phyloP scores from a whole-genome alignment of 2,797 vertebrate genomes.

The Pelochelys cantorii region DNA sequence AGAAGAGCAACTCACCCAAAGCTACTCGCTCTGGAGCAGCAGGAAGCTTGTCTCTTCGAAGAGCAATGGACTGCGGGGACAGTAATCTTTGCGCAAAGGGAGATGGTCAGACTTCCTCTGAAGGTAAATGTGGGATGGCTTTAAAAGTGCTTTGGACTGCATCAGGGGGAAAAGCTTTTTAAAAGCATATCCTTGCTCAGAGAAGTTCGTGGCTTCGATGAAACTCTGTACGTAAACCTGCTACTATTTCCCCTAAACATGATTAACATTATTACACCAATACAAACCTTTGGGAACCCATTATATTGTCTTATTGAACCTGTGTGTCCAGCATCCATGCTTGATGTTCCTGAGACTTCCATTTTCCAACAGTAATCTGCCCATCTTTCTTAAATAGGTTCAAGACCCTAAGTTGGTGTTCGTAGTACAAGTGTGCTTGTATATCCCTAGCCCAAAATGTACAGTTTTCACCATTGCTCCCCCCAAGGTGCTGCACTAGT shows the following conservation, averaged over 20 bases:
- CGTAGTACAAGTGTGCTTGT: neutral
- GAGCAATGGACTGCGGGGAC: conserved; percentile 86
- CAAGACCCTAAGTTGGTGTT: neutral
- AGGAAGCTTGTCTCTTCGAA: conserved; percentile 84
- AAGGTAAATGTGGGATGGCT: conserved; percentile 74
- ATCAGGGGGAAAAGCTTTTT: neutral
- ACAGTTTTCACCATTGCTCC: neutral
- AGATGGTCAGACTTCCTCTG: conserved; percentile 81
- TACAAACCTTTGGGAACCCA: neutral
- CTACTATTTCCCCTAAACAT: neutral
- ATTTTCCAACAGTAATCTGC: neutral
- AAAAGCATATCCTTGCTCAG: neutral
- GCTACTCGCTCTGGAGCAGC: conserved; percentile 81
- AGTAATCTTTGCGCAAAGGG: conserved; percentile 82
- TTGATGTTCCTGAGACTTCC: neutral
- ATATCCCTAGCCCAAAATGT: neutral
- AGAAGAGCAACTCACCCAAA: conserved; percentile 88
- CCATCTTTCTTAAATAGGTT: neutral
- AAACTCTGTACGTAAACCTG: neutral
- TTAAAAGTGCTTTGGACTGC: accelerated
- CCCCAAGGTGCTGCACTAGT: neutral
- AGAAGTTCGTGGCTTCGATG: neutral
- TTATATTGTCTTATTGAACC: neutral
- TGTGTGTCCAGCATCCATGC: neutral
- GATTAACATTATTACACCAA: accelerated